phyloP scores from a whole-genome alignment of 2,888 invertebrate species.

The Dynastes tityus region DNA sequence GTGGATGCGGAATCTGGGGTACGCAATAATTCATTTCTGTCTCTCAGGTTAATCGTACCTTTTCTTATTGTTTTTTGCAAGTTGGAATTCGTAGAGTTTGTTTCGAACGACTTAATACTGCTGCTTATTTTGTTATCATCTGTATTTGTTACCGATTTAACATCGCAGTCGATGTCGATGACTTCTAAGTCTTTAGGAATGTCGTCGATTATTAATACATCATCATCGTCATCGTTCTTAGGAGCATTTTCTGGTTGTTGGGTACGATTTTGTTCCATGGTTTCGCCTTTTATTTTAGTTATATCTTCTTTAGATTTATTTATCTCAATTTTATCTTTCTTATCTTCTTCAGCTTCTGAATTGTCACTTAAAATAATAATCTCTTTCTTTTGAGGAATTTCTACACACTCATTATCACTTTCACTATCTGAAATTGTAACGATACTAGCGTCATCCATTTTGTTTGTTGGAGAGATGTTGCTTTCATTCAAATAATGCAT shows the following conservation, averaged over 20 bases:
- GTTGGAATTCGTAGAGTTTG: conserved; percentile 44
- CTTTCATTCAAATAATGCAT: conserved; percentile 40
- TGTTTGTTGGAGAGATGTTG: conserved; percentile 1
- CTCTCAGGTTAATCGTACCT: conserved; percentile 8
- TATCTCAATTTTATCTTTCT: neutral
- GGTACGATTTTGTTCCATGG: neutral
- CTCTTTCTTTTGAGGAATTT: conserved; percentile 48
- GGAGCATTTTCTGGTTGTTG: neutral
- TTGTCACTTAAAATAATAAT: conserved; percentile 52
- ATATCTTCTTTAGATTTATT: too few relatives aligned
- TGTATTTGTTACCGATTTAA: conserved; percentile 25
- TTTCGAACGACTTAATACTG: conserved; percentile 35
- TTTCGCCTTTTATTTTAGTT: neutral
- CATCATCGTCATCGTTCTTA: conserved; percentile 54
- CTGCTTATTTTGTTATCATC: conserved; percentile 32
- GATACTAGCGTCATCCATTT: neutral
- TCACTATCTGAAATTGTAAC: conserved; percentile 51
- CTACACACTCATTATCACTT: conserved; percentile 49
- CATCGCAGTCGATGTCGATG: conserved; percentile 60
- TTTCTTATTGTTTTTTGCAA: conserved; percentile 21
- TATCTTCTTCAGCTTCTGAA: conserved; percentile 30
- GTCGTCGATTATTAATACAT: conserved; percentile 63
- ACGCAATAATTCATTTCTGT: conserved; percentile 54
- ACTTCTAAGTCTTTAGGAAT: conserved; percentile 59
- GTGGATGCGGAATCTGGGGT: conserved; percentile 56